These are phyloP conservation scores for Liolophura sinensis DNA, from an alignment of 1,140 invertebrate species.

Conservation along the genomic window DNA sequence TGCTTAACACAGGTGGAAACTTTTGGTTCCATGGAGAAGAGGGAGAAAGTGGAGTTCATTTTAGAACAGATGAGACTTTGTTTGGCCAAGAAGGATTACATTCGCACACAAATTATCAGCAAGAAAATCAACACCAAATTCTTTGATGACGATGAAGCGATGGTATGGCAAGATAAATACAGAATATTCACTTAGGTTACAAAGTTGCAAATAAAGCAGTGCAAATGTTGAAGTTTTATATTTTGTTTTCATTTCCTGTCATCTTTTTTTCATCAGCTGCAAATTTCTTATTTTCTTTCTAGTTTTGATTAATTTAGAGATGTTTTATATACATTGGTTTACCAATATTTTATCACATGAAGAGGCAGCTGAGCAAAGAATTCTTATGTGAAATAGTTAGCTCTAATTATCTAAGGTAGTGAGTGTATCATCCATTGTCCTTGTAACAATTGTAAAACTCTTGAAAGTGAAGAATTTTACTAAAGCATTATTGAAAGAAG, in stretches of 20 bases:
- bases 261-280: background rate
- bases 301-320: too few relatives aligned
- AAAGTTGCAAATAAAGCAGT: background rate
- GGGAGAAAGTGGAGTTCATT: constrained; percentile 94
- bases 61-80: constrained; percentile 99
- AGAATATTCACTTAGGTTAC: background rate
- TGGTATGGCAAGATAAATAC: constrained; percentile 50
- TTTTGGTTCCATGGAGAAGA: constrained; percentile 98
- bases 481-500: background rate
- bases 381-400: too few relatives aligned
- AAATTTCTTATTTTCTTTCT: too few relatives aligned
- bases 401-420: too few relatives aligned
- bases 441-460: too few relatives aligned
- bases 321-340: too few relatives aligned
- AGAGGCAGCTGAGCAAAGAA: too few relatives aligned
- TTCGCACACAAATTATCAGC: constrained; percentile 97
- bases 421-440: too few relatives aligned
- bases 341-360: too few relatives aligned
- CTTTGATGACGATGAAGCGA: constrained; percentile 78
- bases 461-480: too few relatives aligned
- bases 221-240: background rate
- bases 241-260: background rate
- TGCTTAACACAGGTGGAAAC: constrained; percentile 78
- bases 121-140: constrained; percentile 99
- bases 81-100: constrained; percentile 93